phyloP scores from a whole-genome alignment of 2,888 invertebrate species.

The Agrochola macilenta region DNA sequence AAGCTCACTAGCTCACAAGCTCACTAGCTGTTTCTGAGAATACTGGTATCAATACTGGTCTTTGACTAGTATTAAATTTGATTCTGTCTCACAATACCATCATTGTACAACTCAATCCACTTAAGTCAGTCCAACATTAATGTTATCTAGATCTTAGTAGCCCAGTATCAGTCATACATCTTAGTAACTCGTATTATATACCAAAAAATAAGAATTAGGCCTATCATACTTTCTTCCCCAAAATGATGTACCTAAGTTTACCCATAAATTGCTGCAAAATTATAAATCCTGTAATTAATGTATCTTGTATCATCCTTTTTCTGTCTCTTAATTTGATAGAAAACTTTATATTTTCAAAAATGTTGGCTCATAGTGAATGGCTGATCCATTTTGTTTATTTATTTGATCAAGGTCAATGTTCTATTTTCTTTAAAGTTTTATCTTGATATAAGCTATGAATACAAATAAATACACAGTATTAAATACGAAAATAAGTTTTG shows the following conservation, averaged over 20 bases:
- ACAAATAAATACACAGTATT: slow-evolving; percentile 6
- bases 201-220: not conserved
- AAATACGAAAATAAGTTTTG: not conserved
- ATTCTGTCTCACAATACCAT: not conserved
- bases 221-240: not conserved
- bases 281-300: not conserved
- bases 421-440: slow-evolving; percentile 1
- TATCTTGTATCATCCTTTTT: not conserved
- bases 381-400: slow-evolving; percentile 21
- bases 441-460: slow-evolving; percentile 17
- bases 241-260: not conserved
- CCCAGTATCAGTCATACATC: slow-evolving; percentile 4
- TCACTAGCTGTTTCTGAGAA: slow-evolving; percentile 1
- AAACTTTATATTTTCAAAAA: not conserved
- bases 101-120: slow-evolving; percentile 23
- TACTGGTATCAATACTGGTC: not conserved
- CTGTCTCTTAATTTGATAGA: not conserved
- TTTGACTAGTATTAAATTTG: not conserved
- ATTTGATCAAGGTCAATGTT: slow-evolving; percentile 6
- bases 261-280: not conserved
- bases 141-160: slow-evolving; percentile 25
- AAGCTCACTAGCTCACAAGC: not conserved
- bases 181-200: not conserved
- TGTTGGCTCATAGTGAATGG: not conserved
- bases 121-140: slow-evolving; percentile 5